Conservation (phyloP, 2,113 vertebrate genomes). For the Pelodiscus sinensis region DNA sequence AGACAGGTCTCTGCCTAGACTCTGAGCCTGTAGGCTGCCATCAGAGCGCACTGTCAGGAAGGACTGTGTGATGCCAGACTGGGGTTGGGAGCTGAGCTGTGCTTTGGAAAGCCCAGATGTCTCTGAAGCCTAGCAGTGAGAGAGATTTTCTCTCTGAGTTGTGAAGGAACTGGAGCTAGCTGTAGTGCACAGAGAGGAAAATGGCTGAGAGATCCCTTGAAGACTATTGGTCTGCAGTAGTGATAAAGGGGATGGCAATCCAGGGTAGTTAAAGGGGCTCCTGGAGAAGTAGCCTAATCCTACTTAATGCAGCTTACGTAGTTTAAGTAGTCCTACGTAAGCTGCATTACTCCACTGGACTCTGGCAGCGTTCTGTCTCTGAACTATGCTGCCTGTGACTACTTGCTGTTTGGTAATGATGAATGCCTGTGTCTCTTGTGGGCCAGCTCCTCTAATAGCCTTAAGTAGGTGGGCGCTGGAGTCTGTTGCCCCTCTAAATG, state of each 20-base stretch:
- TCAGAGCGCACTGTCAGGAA: not conserved
- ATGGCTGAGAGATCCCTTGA: not conserved
- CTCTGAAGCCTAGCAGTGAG: not conserved
- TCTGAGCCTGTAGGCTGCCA: not conserved
- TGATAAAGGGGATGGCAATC: not conserved
- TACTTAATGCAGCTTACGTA: too few relatives aligned
- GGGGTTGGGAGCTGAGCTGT: not conserved
- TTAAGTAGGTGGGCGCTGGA: not conserved
- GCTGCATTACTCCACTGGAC: rapidly evolving
- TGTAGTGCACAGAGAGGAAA: not conserved
- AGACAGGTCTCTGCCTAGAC: conserved; percentile 9
- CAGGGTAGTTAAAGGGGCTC: not conserved
- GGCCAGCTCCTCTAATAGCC: not conserved
- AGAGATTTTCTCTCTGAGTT: not conserved
- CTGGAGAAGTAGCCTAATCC: not conserved
- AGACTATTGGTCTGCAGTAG: rapidly evolving
- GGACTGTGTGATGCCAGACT: not conserved
- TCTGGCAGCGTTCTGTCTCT: not conserved
- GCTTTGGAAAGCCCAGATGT: rapidly evolving
- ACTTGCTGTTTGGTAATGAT: not conserved
- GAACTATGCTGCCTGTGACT: not conserved
- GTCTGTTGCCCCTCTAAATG: not conserved
- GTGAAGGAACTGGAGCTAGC: not conserved
- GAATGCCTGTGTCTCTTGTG: rapidly evolving
- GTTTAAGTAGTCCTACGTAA: not conserved